A percentile compares a stretch with the other conserved stretches of the same genome.
phyloP scores from a whole-genome alignment of 2,113 vertebrate species.

The Heliornis fulica region DNA sequence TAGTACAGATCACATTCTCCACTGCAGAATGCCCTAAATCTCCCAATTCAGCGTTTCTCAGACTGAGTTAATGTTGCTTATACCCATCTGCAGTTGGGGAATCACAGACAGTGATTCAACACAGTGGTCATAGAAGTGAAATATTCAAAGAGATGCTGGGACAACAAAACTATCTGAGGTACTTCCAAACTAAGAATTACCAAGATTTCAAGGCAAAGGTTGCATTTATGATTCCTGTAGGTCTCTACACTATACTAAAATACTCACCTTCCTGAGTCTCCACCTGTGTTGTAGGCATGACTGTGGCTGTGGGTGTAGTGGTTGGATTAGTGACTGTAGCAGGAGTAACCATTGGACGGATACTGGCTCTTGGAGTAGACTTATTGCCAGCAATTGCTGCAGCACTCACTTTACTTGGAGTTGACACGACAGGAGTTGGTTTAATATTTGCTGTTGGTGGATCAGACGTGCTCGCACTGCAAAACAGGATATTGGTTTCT shows the following conservation, averaged over 20 bases:
- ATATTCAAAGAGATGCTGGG: background rate
- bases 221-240: background rate
- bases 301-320: slow-evolving; percentile 93
- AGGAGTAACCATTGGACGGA: slow-evolving; percentile 97
- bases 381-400: slow-evolving; percentile 91
- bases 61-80: background rate
- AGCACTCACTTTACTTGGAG: slow-evolving; percentile 89
- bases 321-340: slow-evolving; percentile 89
- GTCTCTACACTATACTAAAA: background rate
- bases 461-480: slow-evolving; percentile 90
- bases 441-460: slow-evolving; percentile 98
- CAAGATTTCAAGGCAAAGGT: background rate
- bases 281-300: slow-evolving; percentile 98
- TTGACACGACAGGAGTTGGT: slow-evolving; percentile 92
- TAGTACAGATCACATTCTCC: background rate
- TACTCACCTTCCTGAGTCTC: slow-evolving; percentile 91
- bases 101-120: background rate
- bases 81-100: background rate
- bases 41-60: background rate
- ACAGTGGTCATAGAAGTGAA: background rate
- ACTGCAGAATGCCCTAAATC: background rate
- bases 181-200: background rate
- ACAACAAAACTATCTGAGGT: background rate
- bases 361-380: slow-evolving; percentile 93
- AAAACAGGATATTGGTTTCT: slow-evolving; percentile 13